These are phyloP conservation scores for Dimorphilus gyrociliatus DNA, from an alignment of 2,888 invertebrate genomes.

Conservation along the genomic window DNA sequence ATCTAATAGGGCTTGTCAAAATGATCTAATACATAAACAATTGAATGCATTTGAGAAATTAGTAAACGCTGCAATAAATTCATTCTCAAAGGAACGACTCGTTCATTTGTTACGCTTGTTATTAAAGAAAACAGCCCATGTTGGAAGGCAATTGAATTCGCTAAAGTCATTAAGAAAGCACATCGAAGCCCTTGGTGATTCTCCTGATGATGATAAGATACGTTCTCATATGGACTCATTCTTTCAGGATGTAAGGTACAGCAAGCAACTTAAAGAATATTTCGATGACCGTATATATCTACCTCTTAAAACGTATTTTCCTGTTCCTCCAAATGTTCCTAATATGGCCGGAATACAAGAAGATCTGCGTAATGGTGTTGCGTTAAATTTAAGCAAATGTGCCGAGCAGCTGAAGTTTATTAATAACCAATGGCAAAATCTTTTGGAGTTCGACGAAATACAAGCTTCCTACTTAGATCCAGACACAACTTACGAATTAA, in stretches of 20 bases:
- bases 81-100: constrained; percentile 19
- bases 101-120: constrained; percentile 11
- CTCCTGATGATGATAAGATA: too few relatives aligned
- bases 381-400: too few relatives aligned
- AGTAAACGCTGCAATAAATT: constrained; percentile 19
- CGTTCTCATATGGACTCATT: constrained; percentile 19
- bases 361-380: background rate
- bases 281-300: constrained; percentile 23
- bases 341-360: background rate
- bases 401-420: constrained; percentile 16
- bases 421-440: constrained; percentile 17
- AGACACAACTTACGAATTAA: constrained; percentile 22
- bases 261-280: constrained; percentile 18
- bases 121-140: background rate
- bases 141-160: too few relatives aligned
- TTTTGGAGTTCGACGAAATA: constrained; percentile 16
- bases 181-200: too few relatives aligned
- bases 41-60: constrained; percentile 20
- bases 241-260: constrained; percentile 17
- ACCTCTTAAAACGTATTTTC: constrained; percentile 18
- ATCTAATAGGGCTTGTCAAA: too few relatives aligned
- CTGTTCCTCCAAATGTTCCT: constrained; percentile 12
- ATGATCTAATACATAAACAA: constrained; percentile 14
- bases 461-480: constrained; percentile 18
- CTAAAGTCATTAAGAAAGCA: too few relatives aligned